Conservation (phyloP, 2,888 invertebrate species). For the Trilocha varians region DNA sequence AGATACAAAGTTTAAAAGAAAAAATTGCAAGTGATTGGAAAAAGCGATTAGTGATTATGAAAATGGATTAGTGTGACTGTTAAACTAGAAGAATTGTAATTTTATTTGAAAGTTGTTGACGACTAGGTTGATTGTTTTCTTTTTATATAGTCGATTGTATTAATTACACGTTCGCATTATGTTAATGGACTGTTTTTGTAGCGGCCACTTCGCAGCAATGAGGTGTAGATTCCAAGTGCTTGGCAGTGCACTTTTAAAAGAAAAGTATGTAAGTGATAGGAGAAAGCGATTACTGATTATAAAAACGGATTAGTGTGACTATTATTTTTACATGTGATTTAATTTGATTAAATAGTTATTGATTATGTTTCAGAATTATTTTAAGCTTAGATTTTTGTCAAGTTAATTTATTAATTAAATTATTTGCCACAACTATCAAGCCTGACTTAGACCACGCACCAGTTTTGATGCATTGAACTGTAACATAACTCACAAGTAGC, state of each 20-base stretch:
- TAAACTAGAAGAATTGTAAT: too few species aligned
- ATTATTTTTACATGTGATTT: too few species aligned
- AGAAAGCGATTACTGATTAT: constrained; percentile 6
- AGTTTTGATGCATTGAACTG: constrained; percentile 42
- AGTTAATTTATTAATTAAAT: too few species aligned
- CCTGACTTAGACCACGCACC: constrained; percentile 23
- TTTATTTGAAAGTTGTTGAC: too few species aligned
- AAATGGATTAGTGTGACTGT: too few species aligned
- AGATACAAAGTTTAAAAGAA: constrained; percentile 50
- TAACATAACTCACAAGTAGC: constrained; percentile 40
- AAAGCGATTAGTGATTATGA: constrained; percentile 6
- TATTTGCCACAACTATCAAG: too few species aligned
- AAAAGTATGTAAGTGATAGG: constrained; percentile 16
- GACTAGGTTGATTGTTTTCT: too few species aligned
- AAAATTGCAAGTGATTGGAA: constrained; percentile 14
- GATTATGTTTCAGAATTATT: too few species aligned
- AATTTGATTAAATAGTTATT: too few species aligned
- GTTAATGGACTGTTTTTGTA: constrained; percentile 61
- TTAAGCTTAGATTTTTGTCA: too few species aligned
- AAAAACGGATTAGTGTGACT: too few species aligned
- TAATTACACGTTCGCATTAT: constrained; percentile 63
- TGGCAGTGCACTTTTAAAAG: constrained; percentile 47
- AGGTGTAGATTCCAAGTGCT: constrained; percentile 65
- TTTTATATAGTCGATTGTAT: constrained; percentile 43
- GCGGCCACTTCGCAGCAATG: constrained; percentile 53